Conservation (phyloP, 2,797 vertebrate genomes). For the Spinibarbus caldwelli region DNA sequence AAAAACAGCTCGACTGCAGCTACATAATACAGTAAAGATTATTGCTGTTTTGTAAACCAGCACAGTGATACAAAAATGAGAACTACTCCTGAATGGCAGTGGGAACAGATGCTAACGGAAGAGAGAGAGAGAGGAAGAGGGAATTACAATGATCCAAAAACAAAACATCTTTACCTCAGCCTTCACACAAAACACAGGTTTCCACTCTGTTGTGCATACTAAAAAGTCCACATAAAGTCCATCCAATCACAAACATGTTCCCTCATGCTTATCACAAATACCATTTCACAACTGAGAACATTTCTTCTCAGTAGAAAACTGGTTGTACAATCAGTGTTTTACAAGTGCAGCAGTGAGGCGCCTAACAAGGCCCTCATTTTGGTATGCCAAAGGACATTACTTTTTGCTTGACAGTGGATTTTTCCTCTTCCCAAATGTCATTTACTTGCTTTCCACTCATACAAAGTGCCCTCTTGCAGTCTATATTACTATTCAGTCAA, state of each 20-base stretch:
- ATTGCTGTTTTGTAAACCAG: slow-evolving; percentile 75
- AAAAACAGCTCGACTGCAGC: slow-evolving; percentile 40
- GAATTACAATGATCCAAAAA: slow-evolving; percentile 52
- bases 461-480: slow-evolving; percentile 70
- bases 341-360: slow-evolving; percentile 55
- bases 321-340: slow-evolving; percentile 73
- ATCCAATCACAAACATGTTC: slow-evolving; percentile 60
- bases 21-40: slow-evolving; percentile 69
- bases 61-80: slow-evolving; percentile 66
- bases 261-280: slow-evolving; percentile 71
- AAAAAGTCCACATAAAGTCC: slow-evolving; percentile 59
- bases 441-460: slow-evolving; percentile 61
- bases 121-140: slow-evolving; percentile 59
- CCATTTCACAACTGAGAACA: slow-evolving; percentile 63
- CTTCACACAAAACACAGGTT: slow-evolving; percentile 47
- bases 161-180: slow-evolving; percentile 50
- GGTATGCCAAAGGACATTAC: slow-evolving; percentile 66
- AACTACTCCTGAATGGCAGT: slow-evolving; percentile 61
- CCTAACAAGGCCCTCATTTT: slow-evolving; percentile 70
- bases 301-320: slow-evolving; percentile 63
- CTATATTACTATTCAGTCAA: slow-evolving; percentile 46
- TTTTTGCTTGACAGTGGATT: slow-evolving; percentile 38
- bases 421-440: slow-evolving; percentile 38
- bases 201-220: slow-evolving; percentile 59
- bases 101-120: slow-evolving; percentile 61